Evolutionary conservation across 2,797 vertebrate genomes (phyloP), one percentile per base, ranked within the genome.

Genomic region (Sebastes jordani): DNA sequence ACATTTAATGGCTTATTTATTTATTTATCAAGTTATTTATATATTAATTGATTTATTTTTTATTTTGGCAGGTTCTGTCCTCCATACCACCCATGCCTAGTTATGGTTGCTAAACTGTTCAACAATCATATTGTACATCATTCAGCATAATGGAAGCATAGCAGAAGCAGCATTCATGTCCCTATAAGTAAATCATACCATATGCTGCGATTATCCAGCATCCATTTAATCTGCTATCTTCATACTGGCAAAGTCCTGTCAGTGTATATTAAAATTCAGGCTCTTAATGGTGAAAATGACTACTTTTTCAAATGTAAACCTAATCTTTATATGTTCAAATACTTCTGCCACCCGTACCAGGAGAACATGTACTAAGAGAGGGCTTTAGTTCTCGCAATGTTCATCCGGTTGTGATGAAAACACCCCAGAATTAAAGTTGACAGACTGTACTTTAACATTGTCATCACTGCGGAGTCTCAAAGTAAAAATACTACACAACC

Each of bases 391-490:
- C 76, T 52, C 56, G 14, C 54, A 64, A 14, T 65, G 64, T 82
- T 88, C 68, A 76, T 87, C 73, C 56, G 32, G 61, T 71, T 78
- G 30, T 81, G 83, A 91, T 83, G 74, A 83, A 89, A 88, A 88
- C 71, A 59, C 8, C 34, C 70, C 62, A 1, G 62, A 86, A 88
- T 85, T 55, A 84, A 89, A 88, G 71, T 82, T 69, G 92, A 86
- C 84, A 88, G 84, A 82, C 86, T 85, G 80, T 52, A 84, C 85
- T 88, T 78, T 62, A 80, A 85, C 85, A 49, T 74, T 71, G 42
- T 79, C 83, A 72, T 61, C 71, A 36, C 81, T 60, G 78, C 63
- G 1, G 61, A 49, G 1, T 87, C 64, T 87, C 61, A 84, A 75
- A 82, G 80, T 77, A 61, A 83, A 85, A 69, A 82, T 30, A 74